Evolutionary conservation across 2,888 invertebrate genomes (phyloP), one percentile per base, ranked within the genome.

Genomic region (Entomobrya multifasciata): DNA sequence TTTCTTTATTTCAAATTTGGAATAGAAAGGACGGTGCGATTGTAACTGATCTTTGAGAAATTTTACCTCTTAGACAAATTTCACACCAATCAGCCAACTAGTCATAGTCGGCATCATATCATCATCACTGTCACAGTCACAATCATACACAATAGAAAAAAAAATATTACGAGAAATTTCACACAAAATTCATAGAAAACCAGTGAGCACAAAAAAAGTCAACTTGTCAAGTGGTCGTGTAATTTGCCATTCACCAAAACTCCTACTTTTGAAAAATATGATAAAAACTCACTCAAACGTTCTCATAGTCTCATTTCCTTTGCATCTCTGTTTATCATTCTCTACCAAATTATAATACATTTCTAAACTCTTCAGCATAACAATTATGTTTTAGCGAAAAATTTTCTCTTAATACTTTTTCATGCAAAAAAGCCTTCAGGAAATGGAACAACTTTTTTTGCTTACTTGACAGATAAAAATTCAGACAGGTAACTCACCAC

Each of bases 141-240:
- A 36, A 36, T 36, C 8, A 8, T 8, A 36, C 36, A 36, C 36
- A 22, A 2, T 60, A 11, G 27, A 60, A 60, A 15, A 30, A 30
- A 8, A 3, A 1, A 15, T 30, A n/a, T n/a, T 49, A 30, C 11
- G 60, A 30, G 60, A 60, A 60, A 60, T 30, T 60, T 60, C 60
- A 60, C 60, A 60, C 30, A 30, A 60, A 25, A n/a, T 30, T 57
- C n/a, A n/a, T 30, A 25, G 27, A 15, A 60, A 60, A 60, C 27
- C 60, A 27, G 60, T 15, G 27, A 60, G 27, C 15, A 60, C 22
- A 25, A 57, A 57, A 57, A 60, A 60, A 60, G 60, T 60, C 60
- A 60, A 60, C 5, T 60, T 60, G 60, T 60, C 60, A 60, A 60
- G 27, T 60, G 60, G 15, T 60, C 30, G 60, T 60, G 60, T 15